Percentiles rank a stretch among this genome's conserved stretches.
Evolutionary conservation across 2,888 invertebrate genomes (phyloP).

Genomic region (Flexamia atlantica): DNA sequence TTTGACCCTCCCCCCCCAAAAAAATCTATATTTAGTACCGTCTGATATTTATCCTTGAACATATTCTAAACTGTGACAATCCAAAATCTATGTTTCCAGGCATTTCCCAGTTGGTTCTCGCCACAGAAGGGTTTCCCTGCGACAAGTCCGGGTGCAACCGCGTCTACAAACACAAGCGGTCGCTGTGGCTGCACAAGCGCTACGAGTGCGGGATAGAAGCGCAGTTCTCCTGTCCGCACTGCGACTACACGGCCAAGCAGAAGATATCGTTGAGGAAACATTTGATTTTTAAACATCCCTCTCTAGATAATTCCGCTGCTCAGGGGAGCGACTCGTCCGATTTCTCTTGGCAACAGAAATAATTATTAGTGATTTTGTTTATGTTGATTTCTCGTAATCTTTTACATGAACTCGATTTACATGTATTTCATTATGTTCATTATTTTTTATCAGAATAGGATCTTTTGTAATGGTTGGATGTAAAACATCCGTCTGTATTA

Average conservation of each 20-base stretch:
- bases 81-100: not conserved
- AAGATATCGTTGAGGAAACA: conserved; percentile 64
- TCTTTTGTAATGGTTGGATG: too few relatives aligned
- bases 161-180: conserved; percentile 54
- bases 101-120: not conserved
- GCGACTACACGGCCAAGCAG: conserved; percentile 74
- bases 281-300: conserved; percentile 59
- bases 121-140: conserved; percentile 36
- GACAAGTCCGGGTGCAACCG: conserved; percentile 30
- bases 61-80: too few relatives aligned
- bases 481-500: too few relatives aligned
- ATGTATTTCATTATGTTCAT: too few relatives aligned
- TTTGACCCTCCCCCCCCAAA: too few relatives aligned
- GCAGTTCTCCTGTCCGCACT: conserved; percentile 71
- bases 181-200: conserved; percentile 77
- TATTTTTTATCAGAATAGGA: too few relatives aligned
- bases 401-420: too few relatives aligned
- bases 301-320: not conserved
- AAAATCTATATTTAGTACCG: too few relatives aligned
- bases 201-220: conserved; percentile 71
- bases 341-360: not conserved
- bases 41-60: too few relatives aligned
- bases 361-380: too few relatives aligned
- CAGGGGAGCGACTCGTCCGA: not conserved
- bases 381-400: too few relatives aligned